Evolutionary conservation across 2,888 invertebrate genomes (phyloP), one percentile per base, ranked within the genome.

Genomic region (Troides helena): DNA sequence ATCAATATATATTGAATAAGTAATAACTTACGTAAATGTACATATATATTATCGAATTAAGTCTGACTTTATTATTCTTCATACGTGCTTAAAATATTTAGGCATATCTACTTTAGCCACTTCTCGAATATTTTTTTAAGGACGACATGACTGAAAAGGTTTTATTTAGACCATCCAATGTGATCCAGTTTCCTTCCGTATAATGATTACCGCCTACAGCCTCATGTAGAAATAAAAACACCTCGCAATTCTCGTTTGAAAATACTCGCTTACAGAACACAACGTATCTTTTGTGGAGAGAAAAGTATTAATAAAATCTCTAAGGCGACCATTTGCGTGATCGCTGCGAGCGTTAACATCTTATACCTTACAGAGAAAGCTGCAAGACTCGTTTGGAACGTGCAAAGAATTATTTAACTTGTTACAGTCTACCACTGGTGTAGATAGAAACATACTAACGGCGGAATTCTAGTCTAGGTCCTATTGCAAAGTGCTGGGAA

Each of bases 321-420:
- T 25, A 17, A 10, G 30, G 3, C 23, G 50, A 6, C 53, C 53
- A 36, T 69, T 68, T 43, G 58, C 62, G 63, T 46, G 57, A 56
- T 8, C 46, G 43, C 46, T 58, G 17, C 58, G 18, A 21, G 50
- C 64, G 36, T 50, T 69, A 60, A 65, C 69, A 46, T 50, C 64
- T 57, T 69, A 56, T 46, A 65, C 64, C 68, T 57, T 69, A 56
- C 53, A 65, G 61, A 65, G 69, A 69, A 69, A 65, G 69, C 62
- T 21, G 65, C 57, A 23, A 25, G 18, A 61, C 69, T 65, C 56
- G 69, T 69, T 69, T 25, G 61, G 18, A 30, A 18, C 64, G 57
- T 57, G 53, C 30, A 25, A 53, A 50, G 58, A 68, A 65, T 65
- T 50, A 36, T 65, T 62, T 53, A 69, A 57, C 64, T 65, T 36